Conservation (phyloP, 53 echinoderm and acorn worm genomes). For the Luidia sarsii region DNA sequence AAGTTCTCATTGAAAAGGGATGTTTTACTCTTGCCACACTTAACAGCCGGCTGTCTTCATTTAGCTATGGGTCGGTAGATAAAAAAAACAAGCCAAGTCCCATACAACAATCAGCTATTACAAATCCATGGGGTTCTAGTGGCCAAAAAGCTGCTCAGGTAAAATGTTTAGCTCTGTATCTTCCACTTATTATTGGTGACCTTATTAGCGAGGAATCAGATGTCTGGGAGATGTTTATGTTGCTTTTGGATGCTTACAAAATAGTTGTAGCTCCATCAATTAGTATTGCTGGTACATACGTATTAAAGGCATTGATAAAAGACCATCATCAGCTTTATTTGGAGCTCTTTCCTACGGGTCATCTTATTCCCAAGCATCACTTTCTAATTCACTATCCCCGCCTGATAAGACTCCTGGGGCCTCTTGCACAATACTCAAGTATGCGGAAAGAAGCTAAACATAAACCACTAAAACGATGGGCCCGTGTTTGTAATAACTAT, state of each 20-base stretch:
- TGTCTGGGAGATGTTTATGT: constrained; percentile 38
- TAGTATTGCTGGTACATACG: constrained; percentile 32
- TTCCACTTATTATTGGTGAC: constrained; percentile 55
- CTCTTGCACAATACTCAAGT: constrained; percentile 25
- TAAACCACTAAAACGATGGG: constrained; percentile 41
- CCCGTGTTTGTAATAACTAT: constrained; percentile 31
- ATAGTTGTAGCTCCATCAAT: constrained; percentile 41
- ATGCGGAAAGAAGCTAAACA: constrained; percentile 58
- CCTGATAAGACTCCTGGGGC: constrained; percentile 19
- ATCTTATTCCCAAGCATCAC: constrained; percentile 64
- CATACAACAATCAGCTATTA: constrained; percentile 18
- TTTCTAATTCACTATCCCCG: constrained; percentile 47
- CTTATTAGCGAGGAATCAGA: constrained; percentile 10
- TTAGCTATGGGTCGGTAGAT: constrained; percentile 44
- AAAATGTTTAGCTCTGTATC: constrained; percentile 31
- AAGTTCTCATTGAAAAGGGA: constrained; percentile 3
- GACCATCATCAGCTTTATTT: constrained; percentile 57
- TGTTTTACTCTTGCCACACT: constrained; percentile 25
- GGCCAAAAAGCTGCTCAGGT: constrained; percentile 62
- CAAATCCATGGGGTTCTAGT: constrained; percentile 43
- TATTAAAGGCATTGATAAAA: constrained; percentile 24
- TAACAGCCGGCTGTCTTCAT: constrained; percentile 22
- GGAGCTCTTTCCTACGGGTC: constrained; percentile 35
- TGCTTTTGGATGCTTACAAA: constrained; percentile 43
- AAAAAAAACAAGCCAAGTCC: constrained; percentile 45